phyloP scores from a whole-genome alignment of 2,888 invertebrate genomes.

The Theodoxus fluviatilis region DNA sequence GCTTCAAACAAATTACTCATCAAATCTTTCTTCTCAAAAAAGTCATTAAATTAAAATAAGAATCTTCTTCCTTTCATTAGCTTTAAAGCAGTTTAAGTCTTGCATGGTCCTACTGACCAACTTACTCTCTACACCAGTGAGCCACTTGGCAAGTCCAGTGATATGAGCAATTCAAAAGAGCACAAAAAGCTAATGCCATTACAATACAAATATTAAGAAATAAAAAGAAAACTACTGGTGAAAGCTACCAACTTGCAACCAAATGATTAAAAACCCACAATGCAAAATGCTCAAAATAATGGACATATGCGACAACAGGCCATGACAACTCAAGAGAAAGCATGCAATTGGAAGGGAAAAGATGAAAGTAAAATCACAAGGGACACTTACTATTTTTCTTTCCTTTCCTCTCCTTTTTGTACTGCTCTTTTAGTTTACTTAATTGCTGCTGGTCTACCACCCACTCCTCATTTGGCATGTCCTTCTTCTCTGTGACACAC shows the following conservation, averaged over 20 bases:
- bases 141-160: neutral
- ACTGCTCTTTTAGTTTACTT: conserved; percentile 67
- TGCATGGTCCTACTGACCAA: no score
- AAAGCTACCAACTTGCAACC: neutral
- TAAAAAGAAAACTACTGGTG: neutral
- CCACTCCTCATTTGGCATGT: conserved; percentile 63
- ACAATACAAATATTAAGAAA: neutral
- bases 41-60: no score
- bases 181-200: neutral
- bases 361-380: no score
- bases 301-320: neutral
- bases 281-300: neutral
- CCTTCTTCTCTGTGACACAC: conserved; percentile 53
- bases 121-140: no score
- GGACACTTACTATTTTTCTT: conserved; percentile 59
- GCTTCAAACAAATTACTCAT: no score
- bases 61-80: no score
- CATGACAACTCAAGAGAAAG: neutral
- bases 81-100: no score
- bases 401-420: conserved; percentile 64
- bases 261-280: neutral
- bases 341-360: neutral
- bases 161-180: neutral
- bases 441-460: conserved; percentile 65
- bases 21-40: no score